Base-by-base conservation (phyloP, 2,113 vertebrate genomes). In the Phrynocephalus versicolor region DNA sequence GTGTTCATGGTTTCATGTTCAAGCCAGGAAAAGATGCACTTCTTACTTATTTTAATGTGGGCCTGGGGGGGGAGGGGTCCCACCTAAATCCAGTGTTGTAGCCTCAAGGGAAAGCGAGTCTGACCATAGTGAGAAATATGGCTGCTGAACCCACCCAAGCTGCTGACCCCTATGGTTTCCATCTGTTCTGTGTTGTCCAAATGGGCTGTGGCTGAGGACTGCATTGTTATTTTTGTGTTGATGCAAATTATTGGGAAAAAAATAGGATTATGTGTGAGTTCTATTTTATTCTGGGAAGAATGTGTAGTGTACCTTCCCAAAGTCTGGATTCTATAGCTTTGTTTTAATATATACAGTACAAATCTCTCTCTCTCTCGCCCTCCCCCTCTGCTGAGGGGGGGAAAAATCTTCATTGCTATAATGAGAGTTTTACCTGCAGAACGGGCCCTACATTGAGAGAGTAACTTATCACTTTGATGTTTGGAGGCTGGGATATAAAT, bases 401-500 rank as follows among this genome's bases (percentile, higher is more conserved):
- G n/a, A n/a, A 65, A 83, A 84, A 84, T 0, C 45, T 79, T 83
- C 71, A 1, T 64, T 67, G 7, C 71, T 67, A 21, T 39, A 45
- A 0, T 75, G 70, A 88, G 21, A 81, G 77, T 86, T 81, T 86
- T 86, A 78, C 78, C 73, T 51, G 12, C 27, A 0, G 16, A 87
- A 69, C 35, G 65, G 78, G 60, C 30, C 21, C 89, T 82, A 85
- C 45, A 62, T 77, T 12, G 13, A 35, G 39, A 84, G 85, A 90
- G 73, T 89, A 78, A 88, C 78, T 85, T 60, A 84, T 60, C 78
- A n/a, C 60, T 81, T 85, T 16, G 87, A 3, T 87, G 45, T 57
- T 87, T 78, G 33, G 84, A 84, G 71, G 21, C 80, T 60, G 71
- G 58, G 86, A 81, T 83, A 3, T 51, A 90, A 88, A 82, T 81